These are phyloP conservation scores for Dromius quadrimaculatus DNA, from an alignment of 2,888 invertebrate species.

Conservation along the genomic window DNA sequence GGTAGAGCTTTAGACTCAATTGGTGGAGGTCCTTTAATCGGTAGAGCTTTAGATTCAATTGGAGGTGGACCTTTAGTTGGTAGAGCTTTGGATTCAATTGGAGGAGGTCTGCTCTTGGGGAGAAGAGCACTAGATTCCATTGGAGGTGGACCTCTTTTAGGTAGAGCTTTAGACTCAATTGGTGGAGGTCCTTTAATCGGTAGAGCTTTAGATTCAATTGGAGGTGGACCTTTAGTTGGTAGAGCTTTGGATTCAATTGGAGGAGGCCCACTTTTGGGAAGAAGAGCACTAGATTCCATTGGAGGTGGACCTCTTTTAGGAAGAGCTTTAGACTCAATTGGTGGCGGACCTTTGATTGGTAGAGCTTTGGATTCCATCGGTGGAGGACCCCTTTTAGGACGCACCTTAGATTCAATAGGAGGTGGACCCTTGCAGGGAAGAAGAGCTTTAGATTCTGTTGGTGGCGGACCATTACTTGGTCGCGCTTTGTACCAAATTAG, in stretches of 20 bases:
- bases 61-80: slow-evolving; percentile 56
- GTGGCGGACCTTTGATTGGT: slow-evolving; percentile 39
- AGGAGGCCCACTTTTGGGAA: slow-evolving; percentile 22
- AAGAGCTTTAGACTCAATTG: slow-evolving; percentile 51
- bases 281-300: slow-evolving; percentile 39
- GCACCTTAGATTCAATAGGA: slow-evolving; percentile 43
- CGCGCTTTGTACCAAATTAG: neutral
- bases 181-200: slow-evolving; percentile 50
- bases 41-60: slow-evolving; percentile 54
- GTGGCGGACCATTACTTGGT: slow-evolving; percentile 53
- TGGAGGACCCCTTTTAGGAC: slow-evolving; percentile 54
- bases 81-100: slow-evolving; percentile 50
- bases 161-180: slow-evolving; percentile 49
- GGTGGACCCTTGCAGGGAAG: slow-evolving; percentile 27
- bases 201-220: slow-evolving; percentile 53
- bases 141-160: slow-evolving; percentile 53
- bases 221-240: slow-evolving; percentile 52
- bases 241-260: slow-evolving; percentile 51
- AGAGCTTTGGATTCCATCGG: slow-evolving; percentile 55
- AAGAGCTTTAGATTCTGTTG: slow-evolving; percentile 55
- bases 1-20: slow-evolving; percentile 52
- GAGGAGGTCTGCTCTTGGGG: slow-evolving; percentile 44
- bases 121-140: slow-evolving; percentile 54
- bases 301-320: slow-evolving; percentile 36
- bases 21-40: slow-evolving; percentile 53